phyloP scores from a whole-genome alignment of 2,888 invertebrate species.

The Caenorhabditis zanzibari region DNA sequence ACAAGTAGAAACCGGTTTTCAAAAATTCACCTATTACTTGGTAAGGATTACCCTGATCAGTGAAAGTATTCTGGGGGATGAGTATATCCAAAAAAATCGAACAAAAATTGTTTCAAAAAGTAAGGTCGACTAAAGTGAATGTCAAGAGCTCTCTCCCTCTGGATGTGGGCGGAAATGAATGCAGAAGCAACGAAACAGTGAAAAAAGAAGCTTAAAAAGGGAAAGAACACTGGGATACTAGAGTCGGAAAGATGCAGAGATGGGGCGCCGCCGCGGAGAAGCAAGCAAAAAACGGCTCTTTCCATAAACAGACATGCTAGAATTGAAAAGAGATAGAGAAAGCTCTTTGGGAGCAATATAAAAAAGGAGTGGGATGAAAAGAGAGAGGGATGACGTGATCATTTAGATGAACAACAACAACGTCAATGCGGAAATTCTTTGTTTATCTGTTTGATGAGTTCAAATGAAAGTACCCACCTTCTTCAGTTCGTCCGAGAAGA shows the following conservation, averaged over 20 bases:
- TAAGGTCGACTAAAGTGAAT: slow-evolving; percentile 18
- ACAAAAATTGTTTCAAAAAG: neutral
- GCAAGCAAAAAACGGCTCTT: slow-evolving; percentile 28
- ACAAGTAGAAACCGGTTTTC: slow-evolving; percentile 37
- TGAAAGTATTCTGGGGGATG: slow-evolving; percentile 2
- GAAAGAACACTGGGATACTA: neutral
- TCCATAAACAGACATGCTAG: slow-evolving; percentile 35
- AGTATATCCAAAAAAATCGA: neutral
- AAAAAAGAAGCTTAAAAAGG: slow-evolving; percentile 13
- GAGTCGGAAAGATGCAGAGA: slow-evolving; percentile 25
- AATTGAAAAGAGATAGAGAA: slow-evolving; percentile 7
- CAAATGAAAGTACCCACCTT: slow-evolving; percentile 18
- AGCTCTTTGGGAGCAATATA: slow-evolving; percentile 7
- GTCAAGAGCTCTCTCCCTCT: slow-evolving; percentile 22
- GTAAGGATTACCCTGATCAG: slow-evolving; percentile 12
- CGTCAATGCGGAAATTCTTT: slow-evolving; percentile 2
- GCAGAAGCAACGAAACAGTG: slow-evolving; percentile 28
- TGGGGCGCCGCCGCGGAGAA: slow-evolving; percentile 1
- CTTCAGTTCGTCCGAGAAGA: slow-evolving; percentile 22
- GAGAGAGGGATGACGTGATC: slow-evolving; percentile 22
- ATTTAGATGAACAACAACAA: slow-evolving; percentile 32
- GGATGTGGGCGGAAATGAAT: slow-evolving; percentile 38
- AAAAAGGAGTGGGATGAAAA: slow-evolving; percentile 7
- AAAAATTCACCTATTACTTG: slow-evolving; percentile 9
- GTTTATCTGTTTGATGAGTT: slow-evolving; percentile 8